Base-by-base conservation (phyloP, 2,888 invertebrate species). In the Agriopis marginaria region DNA sequence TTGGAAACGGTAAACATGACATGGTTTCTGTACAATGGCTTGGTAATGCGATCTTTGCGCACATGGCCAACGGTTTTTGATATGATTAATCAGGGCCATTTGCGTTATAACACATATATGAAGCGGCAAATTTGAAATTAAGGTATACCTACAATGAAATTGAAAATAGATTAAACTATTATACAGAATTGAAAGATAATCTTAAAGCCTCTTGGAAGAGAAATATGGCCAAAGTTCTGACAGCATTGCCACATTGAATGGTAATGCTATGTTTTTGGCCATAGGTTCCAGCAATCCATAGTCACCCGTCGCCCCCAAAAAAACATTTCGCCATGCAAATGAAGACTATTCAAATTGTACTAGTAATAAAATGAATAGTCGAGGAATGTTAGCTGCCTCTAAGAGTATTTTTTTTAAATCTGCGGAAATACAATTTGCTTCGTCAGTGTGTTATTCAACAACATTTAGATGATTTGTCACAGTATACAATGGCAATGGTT, bases 341-440 rank as follows among this genome's bases (percentile, higher is more conserved):
- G 32, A 32, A 32, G 32, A 32, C 32, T 32, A 32, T 32, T 32
- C 32, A 45, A 45, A 45, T 11, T 45, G 0, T 10, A 11, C 11
- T 45, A 10, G 11, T 45, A 4, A 45, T 10, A 11, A 4, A 45
- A 45, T 45, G 10, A 6, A 40, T 32, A 32, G 32, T 32, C 32
- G 5, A 32, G 32, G 32, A 9, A 66, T 68, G 64, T 62, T 45
- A 47, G 59, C 65, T 66, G 68, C 62, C 69, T 71, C 45, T 45
- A 55, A 50, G 54, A 47, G 44, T 55, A 51, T 47, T 62, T 50
- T 12, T 66, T 62, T 61, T 49, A 61, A 64, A 70, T 66, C 50
- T 61, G 65, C 71, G 71, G 69, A 74, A 71, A 56, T 45, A 65
- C 64, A 56, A 60, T 60, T 68, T 63, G 51, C 44, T 23, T 70